phyloP scores from a whole-genome alignment of 2,888 invertebrate species.

The Heliconius hortense region DNA sequence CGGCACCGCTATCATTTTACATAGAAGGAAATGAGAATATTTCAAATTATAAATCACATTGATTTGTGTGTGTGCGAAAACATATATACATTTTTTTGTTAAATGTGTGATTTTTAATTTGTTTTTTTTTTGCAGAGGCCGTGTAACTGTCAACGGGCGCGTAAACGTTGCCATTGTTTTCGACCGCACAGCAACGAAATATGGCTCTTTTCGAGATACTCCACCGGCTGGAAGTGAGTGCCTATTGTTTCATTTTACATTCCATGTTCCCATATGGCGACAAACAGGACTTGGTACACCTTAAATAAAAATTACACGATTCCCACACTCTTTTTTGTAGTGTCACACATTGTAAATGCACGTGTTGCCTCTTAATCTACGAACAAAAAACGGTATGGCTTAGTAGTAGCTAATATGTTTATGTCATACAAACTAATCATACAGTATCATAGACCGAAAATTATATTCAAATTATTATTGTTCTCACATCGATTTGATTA shows the following conservation, averaged over 20 bases:
- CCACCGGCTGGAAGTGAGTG: slow-evolving; percentile 95
- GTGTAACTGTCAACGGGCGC: slow-evolving; percentile 94
- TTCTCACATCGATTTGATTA: slow-evolving; percentile 62
- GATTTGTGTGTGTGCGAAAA: too few relatives aligned
- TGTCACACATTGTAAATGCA: slow-evolving; percentile 51
- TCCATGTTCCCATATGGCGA: slow-evolving; percentile 38
- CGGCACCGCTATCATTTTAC: slow-evolving; percentile 45
- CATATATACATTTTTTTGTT: neutral
- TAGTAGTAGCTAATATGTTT: slow-evolving; percentile 46
- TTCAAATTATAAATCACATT: slow-evolving; percentile 49
- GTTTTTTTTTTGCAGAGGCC: slow-evolving; percentile 86
- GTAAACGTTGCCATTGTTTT: slow-evolving; percentile 95
- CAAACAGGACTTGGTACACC: slow-evolving; percentile 45
- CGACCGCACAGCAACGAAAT: slow-evolving; percentile 95
- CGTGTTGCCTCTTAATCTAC: slow-evolving; percentile 61
- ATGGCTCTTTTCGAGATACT: slow-evolving; percentile 98
- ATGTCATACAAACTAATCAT: slow-evolving; percentile 52
- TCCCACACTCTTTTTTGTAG: slow-evolving; percentile 54
- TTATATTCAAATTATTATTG: slow-evolving; percentile 71
- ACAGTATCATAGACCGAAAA: slow-evolving; percentile 52
- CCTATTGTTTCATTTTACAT: slow-evolving; percentile 46
- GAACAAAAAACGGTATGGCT: slow-evolving; percentile 52
- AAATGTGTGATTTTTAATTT: slow-evolving; percentile 32
- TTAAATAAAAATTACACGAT: slow-evolving; percentile 49
- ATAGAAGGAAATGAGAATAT: slow-evolving; percentile 64